Evolutionary conservation across 1,140 invertebrate species (phyloP).

Genomic region (Pteromalus puparum): DNA sequence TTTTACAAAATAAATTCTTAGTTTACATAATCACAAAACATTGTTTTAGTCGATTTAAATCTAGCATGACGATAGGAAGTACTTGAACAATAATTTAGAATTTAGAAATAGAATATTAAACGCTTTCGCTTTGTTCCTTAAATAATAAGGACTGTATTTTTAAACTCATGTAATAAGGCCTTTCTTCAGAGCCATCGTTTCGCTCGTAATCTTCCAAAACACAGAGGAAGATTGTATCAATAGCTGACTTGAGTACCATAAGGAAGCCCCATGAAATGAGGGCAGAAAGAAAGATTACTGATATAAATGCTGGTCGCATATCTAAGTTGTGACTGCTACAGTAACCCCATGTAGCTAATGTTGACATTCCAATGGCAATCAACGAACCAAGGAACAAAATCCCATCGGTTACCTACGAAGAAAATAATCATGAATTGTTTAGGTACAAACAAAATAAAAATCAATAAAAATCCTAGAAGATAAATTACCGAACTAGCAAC

Average conservation of each 20-base stretch:
- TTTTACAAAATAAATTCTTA: too few species aligned
- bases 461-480: neutral
- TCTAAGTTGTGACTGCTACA: neutral
- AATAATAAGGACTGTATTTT: too few species aligned
- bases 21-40: too few species aligned
- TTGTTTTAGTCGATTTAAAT: too few species aligned
- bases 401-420: neutral
- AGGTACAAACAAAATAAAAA: neutral
- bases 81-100: too few species aligned
- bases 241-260: neutral
- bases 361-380: neutral
- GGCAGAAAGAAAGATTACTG: neutral
- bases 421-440: neutral
- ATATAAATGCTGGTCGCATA: neutral
- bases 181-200: conserved; percentile 93
- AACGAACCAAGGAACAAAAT: neutral
- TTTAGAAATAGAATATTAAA: too few species aligned
- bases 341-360: neutral
- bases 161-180: conserved; percentile 91
- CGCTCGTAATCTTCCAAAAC: conserved; percentile 96
- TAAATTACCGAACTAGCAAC: neutral
- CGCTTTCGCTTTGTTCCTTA: too few species aligned
- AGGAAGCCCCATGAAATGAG: neutral
- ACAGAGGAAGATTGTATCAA: conserved; percentile 94
- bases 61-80: too few species aligned